Evolutionary conservation across 2,797 vertebrate species (phyloP).

Genomic region (Spondyliosoma cantharus): DNA sequence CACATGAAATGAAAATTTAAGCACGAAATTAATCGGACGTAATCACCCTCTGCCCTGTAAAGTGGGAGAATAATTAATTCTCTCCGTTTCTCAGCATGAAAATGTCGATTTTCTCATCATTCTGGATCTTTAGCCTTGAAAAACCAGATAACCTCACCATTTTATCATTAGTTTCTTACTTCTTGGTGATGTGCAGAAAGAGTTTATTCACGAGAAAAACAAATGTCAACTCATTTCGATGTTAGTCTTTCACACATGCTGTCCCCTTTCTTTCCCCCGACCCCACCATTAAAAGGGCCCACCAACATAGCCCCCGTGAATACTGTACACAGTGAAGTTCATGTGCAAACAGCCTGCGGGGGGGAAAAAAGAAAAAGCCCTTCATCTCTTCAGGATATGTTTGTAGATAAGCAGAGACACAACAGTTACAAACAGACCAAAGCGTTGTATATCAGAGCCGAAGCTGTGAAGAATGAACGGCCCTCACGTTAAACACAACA

Average conservation of each 20-base stretch:
- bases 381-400: conserved; percentile 28
- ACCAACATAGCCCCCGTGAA: conserved; percentile 39
- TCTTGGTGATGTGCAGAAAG: neutral
- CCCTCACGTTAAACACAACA: conserved; percentile 14
- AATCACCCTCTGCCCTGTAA: neutral
- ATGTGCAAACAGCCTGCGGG: conserved; percentile 28
- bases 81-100: neutral
- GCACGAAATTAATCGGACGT: neutral
- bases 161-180: neutral
- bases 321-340: conserved; percentile 18
- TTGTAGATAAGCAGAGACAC: conserved; percentile 28
- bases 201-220: neutral
- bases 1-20: neutral
- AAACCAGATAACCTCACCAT: rapidly evolving
- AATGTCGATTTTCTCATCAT: neutral
- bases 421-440: conserved; percentile 41
- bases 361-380: neutral
- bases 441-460: conserved; percentile 32
- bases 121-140: rapidly evolving
- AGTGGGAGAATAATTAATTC: neutral
- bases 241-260: neutral
- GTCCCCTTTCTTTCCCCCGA: neutral
- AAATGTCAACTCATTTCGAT: neutral
- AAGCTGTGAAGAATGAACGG: neutral
- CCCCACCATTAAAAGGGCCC: conserved; percentile 33